Evolutionary conservation across 2,797 vertebrate genomes (phyloP).

Genomic region (Pelobates cultripes): DNA sequence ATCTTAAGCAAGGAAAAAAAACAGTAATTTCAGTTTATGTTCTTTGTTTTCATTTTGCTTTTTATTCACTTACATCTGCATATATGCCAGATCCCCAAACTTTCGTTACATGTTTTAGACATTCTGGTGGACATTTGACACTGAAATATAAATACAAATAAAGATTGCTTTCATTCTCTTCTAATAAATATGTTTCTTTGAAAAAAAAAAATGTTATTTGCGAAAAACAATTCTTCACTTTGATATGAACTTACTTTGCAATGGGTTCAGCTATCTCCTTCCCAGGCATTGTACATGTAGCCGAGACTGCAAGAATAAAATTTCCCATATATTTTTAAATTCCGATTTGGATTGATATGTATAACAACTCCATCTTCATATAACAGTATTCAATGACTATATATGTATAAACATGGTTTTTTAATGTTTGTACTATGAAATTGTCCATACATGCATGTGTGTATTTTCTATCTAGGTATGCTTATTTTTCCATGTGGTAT

Average conservation of each 20-base stretch:
- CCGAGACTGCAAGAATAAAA: neutral
- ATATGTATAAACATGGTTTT: too few relatives aligned
- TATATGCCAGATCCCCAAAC: slow-evolving; percentile 17
- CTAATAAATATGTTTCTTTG: too few relatives aligned
- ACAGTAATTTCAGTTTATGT: too few relatives aligned
- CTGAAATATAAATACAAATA: neutral
- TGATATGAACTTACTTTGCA: neutral
- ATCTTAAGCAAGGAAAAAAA: neutral
- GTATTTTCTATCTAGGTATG: too few relatives aligned
- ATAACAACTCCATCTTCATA: too few relatives aligned
- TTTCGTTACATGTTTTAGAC: neutral
- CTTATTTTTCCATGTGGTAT: too few relatives aligned
- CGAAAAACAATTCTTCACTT: too few relatives aligned
- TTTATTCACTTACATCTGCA: slow-evolving; percentile 4
- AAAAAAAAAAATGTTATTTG: too few relatives aligned
- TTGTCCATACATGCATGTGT: too few relatives aligned
- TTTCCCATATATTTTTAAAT: neutral
- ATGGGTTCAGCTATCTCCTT: neutral
- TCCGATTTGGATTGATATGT: too few relatives aligned
- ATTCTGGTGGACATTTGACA: neutral
- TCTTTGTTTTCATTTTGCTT: too few relatives aligned
- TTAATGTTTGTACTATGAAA: too few relatives aligned
- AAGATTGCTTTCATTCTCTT: neutral
- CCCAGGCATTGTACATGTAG: neutral
- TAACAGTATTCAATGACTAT: neutral